Evolutionary conservation across 2,113 vertebrate species (phyloP).

Genomic region (Callithrix jacchus): DNA sequence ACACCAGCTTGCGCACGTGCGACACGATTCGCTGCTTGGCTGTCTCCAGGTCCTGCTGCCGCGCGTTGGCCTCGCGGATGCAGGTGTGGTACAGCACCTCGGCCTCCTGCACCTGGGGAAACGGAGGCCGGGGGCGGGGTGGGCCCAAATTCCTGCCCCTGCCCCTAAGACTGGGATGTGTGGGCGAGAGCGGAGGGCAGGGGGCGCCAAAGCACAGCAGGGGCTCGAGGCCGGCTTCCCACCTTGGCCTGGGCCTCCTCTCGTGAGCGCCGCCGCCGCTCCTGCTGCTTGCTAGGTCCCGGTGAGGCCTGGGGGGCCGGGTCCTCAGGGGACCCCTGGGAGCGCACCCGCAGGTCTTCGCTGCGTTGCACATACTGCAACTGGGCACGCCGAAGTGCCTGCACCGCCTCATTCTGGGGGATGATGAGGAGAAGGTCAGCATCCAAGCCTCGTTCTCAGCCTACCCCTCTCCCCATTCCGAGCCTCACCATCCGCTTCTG

Average conservation of each 20-base stretch:
- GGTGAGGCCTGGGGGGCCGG: conserved; percentile 13
- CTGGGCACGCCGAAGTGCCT: conserved; percentile 88
- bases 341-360: conserved; percentile 88
- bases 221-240: fast-evolving
- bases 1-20: conserved; percentile 92
- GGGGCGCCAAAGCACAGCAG: fast-evolving
- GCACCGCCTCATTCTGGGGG: conserved; percentile 86
- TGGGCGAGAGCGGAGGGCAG: not conserved
- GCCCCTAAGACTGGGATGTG: not conserved
- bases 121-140: not conserved
- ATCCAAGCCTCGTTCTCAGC: fast-evolving
- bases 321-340: conserved; percentile 67
- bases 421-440: not conserved
- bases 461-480: fast-evolving
- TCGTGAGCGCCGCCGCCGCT: conserved; percentile 90
- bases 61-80: conserved; percentile 85
- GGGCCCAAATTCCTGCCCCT: no score
- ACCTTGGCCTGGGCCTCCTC: conserved; percentile 93
- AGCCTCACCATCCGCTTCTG: conserved; percentile 91
- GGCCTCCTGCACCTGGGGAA: conserved; percentile 86
- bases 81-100: conserved; percentile 86
- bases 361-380: conserved; percentile 92
- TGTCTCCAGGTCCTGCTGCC: conserved; percentile 88
- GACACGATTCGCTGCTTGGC: conserved; percentile 89
- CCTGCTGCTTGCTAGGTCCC: conserved; percentile 88